Evolutionary conservation across 2,888 invertebrate genomes (phyloP), one percentile per base, ranked within the genome.

Genomic region (Noctua fimbriata): DNA sequence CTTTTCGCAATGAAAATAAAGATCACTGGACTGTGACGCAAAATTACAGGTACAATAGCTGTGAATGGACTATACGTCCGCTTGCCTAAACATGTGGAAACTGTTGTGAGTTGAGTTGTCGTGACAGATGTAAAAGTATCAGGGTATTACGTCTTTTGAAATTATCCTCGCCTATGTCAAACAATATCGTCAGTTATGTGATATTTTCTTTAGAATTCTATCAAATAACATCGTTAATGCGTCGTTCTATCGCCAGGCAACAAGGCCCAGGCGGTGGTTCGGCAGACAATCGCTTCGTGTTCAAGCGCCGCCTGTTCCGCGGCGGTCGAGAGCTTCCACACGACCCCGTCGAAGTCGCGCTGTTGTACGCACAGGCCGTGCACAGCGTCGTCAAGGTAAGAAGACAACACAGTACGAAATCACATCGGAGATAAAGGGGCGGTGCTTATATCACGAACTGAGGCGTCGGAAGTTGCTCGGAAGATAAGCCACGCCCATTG

Each of bases 311-410:
- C 24, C 95, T 99, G 74, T 99, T 99, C 96, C 98, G 98, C 89
- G 98, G 98, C 85, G 98, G 98, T 0, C 97, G 99, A 63, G 99
- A 99, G 94, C 97, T 99, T 75, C 99, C 99, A 14, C 99, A 99
- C 95, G 99, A 99, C 96, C 99, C 99, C 0, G 98, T 99, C 0
- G 99, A 99, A 96, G 98, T 99, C 24, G 99, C 99, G 90, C 97
- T 99, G 93, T 96, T 99, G 9, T 99, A 99, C 94, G 99, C 99
- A 47, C 99, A 99, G 96, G 99, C 99, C 79, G 99, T 99, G 16
- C 98, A 99, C 91, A 98, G 98, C 93, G 99, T 99, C 71, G 99
- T 99, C 6, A 99, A 99, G 98, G 99, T 99, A 97, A 85, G 78
- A 67, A 24, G 36, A 44, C 55, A 41, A 44, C 18, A 4, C 44